phyloP scores from a whole-genome alignment of 2,113 vertebrate species.

The Melanocharis versteri region DNA sequence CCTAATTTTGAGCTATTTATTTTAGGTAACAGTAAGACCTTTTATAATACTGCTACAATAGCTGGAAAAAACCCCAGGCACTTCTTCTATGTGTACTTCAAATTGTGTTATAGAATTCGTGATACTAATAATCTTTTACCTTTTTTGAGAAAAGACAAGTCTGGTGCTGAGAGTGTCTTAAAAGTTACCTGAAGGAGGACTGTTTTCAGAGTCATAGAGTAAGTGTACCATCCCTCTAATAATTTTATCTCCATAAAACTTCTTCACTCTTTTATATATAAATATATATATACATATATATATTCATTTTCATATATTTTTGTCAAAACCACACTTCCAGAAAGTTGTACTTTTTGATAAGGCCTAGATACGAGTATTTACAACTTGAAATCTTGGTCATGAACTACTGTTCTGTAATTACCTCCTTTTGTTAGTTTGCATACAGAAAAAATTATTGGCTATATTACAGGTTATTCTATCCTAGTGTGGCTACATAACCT shows the following conservation, averaged over 20 bases:
- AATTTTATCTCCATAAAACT: too few species aligned
- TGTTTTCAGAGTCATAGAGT: neutral
- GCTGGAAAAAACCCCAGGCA: accelerated
- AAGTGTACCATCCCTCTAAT: neutral
- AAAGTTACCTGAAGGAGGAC: neutral
- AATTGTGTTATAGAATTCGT: neutral
- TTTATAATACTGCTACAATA: neutral
- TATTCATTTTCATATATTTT: too few species aligned
- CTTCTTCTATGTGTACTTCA: neutral
- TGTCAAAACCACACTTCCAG: too few species aligned
- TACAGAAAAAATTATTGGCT: neutral
- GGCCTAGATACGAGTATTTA: too few species aligned
- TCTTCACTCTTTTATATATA: too few species aligned
- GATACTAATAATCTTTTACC: neutral
- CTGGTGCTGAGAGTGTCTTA: neutral
- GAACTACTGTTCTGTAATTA: neutral
- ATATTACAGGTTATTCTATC: neutral
- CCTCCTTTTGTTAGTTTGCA: neutral
- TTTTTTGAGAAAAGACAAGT: neutral
- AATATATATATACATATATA: too few species aligned
- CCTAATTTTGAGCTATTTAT: neutral
- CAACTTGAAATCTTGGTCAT: neutral
- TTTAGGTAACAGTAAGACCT: neutral
- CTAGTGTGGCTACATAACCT: neutral
- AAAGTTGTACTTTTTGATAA: too few species aligned